phyloP scores from a whole-genome alignment of 2,888 invertebrate species.

The Hartigia nigra region DNA sequence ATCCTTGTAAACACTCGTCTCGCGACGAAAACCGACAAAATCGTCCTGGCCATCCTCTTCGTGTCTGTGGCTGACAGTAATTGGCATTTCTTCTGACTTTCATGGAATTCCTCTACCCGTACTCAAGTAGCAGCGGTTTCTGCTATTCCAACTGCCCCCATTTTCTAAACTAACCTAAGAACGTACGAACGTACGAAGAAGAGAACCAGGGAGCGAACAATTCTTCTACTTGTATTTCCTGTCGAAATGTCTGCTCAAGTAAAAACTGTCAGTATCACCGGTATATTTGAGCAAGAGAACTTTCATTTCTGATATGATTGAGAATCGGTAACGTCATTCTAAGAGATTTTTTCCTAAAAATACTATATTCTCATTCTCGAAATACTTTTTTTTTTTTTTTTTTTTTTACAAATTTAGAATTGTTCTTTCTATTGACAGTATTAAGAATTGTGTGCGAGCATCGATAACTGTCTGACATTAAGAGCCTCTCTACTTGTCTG shows the following conservation, averaged over 20 bases:
- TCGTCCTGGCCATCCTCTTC: constrained; percentile 5
- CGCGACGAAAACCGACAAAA: neutral
- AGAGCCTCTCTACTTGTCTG: neutral
- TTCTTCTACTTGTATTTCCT: neutral
- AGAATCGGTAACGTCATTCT: neutral
- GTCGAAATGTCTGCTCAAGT: neutral
- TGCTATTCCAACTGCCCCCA: neutral
- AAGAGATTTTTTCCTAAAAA: neutral
- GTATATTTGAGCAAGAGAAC: neutral
- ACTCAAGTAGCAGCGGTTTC: neutral
- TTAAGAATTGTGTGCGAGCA: neutral
- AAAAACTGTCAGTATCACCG: neutral
- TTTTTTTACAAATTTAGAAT: neutral
- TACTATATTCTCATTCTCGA: neutral
- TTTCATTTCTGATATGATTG: neutral
- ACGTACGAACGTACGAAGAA: neutral
- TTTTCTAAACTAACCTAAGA: neutral
- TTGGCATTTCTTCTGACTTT: constrained; percentile 56
- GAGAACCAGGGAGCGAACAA: neutral
- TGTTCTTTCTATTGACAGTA: neutral
- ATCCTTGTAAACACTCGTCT: neutral
- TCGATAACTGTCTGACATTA: neutral
- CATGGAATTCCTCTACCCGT: constrained; percentile 45
- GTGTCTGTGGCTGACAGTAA: constrained; percentile 60
- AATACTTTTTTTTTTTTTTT: neutral